Percentiles rank a stretch among this genome's conserved stretches.
Evolutionary conservation across 2,888 invertebrate genomes (phyloP).

Genomic region (Aporophyla nigra): DNA sequence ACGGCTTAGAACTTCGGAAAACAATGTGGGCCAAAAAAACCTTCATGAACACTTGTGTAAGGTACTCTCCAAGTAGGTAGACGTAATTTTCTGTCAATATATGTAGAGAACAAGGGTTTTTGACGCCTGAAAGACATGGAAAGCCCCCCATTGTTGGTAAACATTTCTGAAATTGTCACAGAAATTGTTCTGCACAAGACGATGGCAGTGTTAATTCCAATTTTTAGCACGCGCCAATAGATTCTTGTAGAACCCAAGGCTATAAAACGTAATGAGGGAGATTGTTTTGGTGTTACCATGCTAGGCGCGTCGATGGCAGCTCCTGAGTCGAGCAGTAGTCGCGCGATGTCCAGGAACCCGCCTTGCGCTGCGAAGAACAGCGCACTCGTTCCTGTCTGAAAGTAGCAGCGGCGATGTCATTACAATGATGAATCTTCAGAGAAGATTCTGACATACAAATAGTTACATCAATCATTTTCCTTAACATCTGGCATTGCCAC

Average conservation of each 20-base stretch:
- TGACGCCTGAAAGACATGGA: neutral
- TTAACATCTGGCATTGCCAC: too few species aligned
- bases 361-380: conserved; percentile 98
- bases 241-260: neutral
- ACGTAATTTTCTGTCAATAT: neutral
- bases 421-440: neutral
- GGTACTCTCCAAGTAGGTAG: neutral
- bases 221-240: too few species aligned
- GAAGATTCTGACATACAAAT: neutral
- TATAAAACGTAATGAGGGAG: neutral
- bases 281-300: conserved; percentile 88
- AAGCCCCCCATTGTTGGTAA: too few species aligned
- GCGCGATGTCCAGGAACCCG: conserved; percentile 96
- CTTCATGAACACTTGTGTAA: neutral
- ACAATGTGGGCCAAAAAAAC: neutral
- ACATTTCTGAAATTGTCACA: neutral
- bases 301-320: conserved; percentile 95
- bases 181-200: neutral
- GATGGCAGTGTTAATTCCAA: too few species aligned
- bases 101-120: neutral
- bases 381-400: conserved; percentile 97
- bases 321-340: conserved; percentile 94
- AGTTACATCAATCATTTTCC: neutral
- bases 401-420: neutral
- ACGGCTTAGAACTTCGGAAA: neutral